Evolutionary conservation across 2,113 vertebrate species (phyloP).

Genomic region (Tragelaphus strepsiceros): DNA sequence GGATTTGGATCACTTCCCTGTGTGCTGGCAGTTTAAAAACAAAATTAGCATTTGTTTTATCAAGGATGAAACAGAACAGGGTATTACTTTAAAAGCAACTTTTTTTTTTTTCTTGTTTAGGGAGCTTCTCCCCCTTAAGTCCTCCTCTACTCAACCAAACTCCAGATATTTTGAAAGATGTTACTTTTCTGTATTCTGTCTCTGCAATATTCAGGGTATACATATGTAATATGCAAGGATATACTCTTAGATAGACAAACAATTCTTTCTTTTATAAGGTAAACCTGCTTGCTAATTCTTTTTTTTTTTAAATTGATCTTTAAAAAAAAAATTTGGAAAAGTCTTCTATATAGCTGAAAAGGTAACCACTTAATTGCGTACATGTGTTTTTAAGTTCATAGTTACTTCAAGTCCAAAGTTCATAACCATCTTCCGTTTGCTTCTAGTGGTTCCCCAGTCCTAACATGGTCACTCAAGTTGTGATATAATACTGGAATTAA

Average conservation of each 20-base stretch:
- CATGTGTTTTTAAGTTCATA: not conserved
- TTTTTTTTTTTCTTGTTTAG: not conserved
- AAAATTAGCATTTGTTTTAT: conserved; percentile 72
- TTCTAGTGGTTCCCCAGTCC: not conserved
- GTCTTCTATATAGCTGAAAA: not conserved
- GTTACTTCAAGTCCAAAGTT: not conserved
- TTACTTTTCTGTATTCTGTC: not conserved
- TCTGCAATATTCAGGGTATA: not conserved
- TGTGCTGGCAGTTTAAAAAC: conserved; percentile 56
- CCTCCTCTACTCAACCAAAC: not conserved
- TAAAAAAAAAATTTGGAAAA: fast-evolving
- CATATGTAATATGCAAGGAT: not conserved
- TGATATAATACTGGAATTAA: not conserved
- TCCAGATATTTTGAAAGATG: conserved; percentile 18
- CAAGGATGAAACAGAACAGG: conserved; percentile 29
- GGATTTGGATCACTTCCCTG: conserved; percentile 50
- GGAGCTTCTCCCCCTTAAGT: not conserved
- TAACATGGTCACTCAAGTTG: not conserved
- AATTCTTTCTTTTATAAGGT: not conserved
- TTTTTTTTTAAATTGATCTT: not conserved
- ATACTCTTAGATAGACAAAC: not conserved
- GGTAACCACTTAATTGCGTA: not conserved
- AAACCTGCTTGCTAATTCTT: not conserved
- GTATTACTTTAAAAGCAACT: not conserved
- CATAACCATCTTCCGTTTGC: not conserved